Evolutionary conservation across 2,797 vertebrate genomes (phyloP).

Genomic region (Astyanax mexicanus): DNA sequence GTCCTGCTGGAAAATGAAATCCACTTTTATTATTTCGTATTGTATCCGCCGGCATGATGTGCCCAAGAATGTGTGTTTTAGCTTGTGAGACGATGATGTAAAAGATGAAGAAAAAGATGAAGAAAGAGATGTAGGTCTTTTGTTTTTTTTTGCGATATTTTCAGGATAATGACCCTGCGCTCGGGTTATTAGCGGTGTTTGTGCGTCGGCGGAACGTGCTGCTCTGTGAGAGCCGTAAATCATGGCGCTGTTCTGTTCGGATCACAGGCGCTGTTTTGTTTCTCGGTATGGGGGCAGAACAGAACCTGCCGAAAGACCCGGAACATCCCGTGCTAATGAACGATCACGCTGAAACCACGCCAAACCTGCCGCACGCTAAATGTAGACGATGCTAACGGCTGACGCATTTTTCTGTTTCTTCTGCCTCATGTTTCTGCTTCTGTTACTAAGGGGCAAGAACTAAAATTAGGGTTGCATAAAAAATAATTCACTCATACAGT

Average conservation of each 20-base stretch:
- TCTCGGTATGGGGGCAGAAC: slow-evolving; percentile 29
- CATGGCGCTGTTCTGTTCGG: slow-evolving; percentile 31
- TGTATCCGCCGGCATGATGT: too few relatives aligned
- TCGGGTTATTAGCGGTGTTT: background rate
- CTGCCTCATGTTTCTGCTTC: too few relatives aligned
- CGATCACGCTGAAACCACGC: slow-evolving; percentile 34
- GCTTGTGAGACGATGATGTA: too few relatives aligned
- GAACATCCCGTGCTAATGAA: slow-evolving; percentile 44
- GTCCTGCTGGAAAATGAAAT: too few relatives aligned
- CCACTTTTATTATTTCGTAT: too few relatives aligned
- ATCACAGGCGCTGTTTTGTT: slow-evolving; percentile 46
- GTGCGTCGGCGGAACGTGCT: slow-evolving; percentile 22
- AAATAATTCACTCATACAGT: too few relatives aligned
- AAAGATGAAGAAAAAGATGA: background rate
- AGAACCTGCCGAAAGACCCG: slow-evolving; percentile 1
- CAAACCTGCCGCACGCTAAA: slow-evolving; percentile 17
- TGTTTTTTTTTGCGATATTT: background rate
- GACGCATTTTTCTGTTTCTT: too few relatives aligned
- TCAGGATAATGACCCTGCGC: slow-evolving; percentile 23
- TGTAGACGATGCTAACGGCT: too few relatives aligned
- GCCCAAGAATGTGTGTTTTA: slow-evolving; percentile 5
- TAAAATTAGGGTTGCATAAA: too few relatives aligned
- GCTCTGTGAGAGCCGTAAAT: slow-evolving; percentile 33
- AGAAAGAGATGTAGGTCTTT: slow-evolving; percentile 4
- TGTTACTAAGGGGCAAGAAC: too few relatives aligned